phyloP scores from a whole-genome alignment of 30 jellyfish, hydroid and myxozoan genomes.

The Mastigias papua region DNA sequence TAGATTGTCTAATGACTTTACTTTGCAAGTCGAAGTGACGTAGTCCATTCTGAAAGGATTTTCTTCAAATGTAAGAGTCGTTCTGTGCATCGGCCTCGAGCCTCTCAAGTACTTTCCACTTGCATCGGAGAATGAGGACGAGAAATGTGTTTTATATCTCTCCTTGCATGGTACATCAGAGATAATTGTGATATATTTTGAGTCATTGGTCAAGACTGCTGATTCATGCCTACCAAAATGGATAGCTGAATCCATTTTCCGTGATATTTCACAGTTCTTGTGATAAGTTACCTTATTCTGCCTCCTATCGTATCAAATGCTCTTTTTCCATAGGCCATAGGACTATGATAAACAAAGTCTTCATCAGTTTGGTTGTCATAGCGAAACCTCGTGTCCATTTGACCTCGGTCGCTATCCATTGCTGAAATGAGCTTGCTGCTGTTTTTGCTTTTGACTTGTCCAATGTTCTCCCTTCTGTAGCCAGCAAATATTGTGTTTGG shows the following conservation, averaged over 20 bases:
- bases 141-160: conserved; percentile 12
- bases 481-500: too few species aligned
- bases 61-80: conserved; percentile 57
- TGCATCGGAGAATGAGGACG: conserved; percentile 20
- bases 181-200: conserved; percentile 34
- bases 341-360: too few species aligned
- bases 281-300: neutral
- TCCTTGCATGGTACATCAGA: conserved; percentile 60
- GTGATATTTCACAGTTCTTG: neutral
- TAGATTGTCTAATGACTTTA: neutral
- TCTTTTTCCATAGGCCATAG: neutral
- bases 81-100: conserved; percentile 66
- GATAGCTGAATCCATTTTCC: conserved; percentile 10
- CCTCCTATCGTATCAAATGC: neutral
- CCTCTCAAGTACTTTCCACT: conserved; percentile 57
- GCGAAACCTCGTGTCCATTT: neutral
- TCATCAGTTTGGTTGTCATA: conserved; percentile 7
- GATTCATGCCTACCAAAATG: conserved; percentile 65
- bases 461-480: too few species aligned
- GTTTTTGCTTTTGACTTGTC: too few species aligned
- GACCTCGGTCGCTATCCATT: too few species aligned
- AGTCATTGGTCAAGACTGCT: conserved; percentile 55
- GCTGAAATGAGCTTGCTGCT: too few species aligned
- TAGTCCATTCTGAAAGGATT: conserved; percentile 22
- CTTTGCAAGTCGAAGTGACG: conserved; percentile 45